A percentile compares a stretch with the other conserved stretches of the same genome.
phyloP scores from a whole-genome alignment of 35 echinoderm and acorn worm species.

The Lytechinus variegatus region DNA sequence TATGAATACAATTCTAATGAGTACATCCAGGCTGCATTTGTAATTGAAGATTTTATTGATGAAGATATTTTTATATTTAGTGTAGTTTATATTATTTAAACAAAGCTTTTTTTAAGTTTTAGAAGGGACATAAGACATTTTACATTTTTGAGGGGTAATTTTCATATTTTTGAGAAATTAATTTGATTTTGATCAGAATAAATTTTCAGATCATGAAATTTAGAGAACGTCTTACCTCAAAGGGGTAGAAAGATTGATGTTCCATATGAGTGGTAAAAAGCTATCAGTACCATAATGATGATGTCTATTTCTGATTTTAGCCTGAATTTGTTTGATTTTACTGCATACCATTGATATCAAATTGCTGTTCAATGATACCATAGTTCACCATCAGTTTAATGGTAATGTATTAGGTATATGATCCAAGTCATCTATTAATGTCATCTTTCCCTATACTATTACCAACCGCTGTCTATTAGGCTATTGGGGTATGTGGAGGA shows the following conservation, averaged over 20 bases:
- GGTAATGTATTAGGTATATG: background rate
- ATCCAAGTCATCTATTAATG: background rate
- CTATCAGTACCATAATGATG: background rate
- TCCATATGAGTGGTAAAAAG: background rate
- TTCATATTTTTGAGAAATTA: background rate
- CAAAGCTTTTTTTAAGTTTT: too few relatives aligned
- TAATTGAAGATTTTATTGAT: too few relatives aligned
- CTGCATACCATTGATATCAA: background rate
- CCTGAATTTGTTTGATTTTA: background rate
- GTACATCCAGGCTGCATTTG: too few relatives aligned
- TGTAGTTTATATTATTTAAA: too few relatives aligned
- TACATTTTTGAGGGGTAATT: too few relatives aligned
- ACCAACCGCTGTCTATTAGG: background rate
- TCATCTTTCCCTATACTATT: background rate
- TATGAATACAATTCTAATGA: too few relatives aligned
- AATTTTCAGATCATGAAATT: background rate
- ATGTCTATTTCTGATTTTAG: background rate
- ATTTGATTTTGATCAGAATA: background rate
- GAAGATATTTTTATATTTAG: too few relatives aligned
- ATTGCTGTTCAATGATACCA: background rate
- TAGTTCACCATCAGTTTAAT: background rate
- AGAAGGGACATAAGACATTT: too few relatives aligned
- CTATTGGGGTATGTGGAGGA: background rate
- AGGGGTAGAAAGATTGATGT: background rate
- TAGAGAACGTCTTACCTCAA: background rate